These are phyloP conservation scores for Callinectes sapidus DNA, from an alignment of 2,888 invertebrate species.

Conservation along the genomic window DNA sequence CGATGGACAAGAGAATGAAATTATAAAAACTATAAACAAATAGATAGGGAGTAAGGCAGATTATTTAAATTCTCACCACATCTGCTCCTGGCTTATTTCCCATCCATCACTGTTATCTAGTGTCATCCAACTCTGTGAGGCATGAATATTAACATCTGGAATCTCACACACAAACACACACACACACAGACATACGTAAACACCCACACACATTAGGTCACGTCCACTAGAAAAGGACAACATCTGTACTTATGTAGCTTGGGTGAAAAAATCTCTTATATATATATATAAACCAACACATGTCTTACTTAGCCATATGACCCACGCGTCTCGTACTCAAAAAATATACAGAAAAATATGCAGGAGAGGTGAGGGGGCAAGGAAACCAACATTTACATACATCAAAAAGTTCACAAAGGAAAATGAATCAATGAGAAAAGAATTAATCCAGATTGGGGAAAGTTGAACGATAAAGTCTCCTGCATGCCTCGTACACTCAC, in stretches of 20 bases:
- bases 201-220: not conserved
- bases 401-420: conserved; percentile 10
- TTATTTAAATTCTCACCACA: not conserved
- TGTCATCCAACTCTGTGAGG: not conserved
- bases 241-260: conserved; percentile 3
- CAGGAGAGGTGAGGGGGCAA: not conserved
- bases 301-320: not conserved
- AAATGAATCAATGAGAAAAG: not conserved
- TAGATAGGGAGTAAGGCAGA: too few relatives aligned
- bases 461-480: not conserved
- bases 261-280: conserved; percentile 9
- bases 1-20: too few relatives aligned
- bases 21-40: too few relatives aligned
- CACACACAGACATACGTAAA: not conserved
- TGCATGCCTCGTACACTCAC: not conserved
- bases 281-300: conserved; percentile 12
- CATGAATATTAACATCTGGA: conserved; percentile 9
- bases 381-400: conserved; percentile 21
- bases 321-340: not conserved
- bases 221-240: not conserved
- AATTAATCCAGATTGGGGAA: not conserved
- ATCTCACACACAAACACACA: not conserved
- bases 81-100: not conserved
- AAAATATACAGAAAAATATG: conserved; percentile 13
- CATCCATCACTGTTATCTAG: not conserved